Evolutionary conservation across 2,888 invertebrate genomes (phyloP).

Genomic region (Lutraria lutraria): DNA sequence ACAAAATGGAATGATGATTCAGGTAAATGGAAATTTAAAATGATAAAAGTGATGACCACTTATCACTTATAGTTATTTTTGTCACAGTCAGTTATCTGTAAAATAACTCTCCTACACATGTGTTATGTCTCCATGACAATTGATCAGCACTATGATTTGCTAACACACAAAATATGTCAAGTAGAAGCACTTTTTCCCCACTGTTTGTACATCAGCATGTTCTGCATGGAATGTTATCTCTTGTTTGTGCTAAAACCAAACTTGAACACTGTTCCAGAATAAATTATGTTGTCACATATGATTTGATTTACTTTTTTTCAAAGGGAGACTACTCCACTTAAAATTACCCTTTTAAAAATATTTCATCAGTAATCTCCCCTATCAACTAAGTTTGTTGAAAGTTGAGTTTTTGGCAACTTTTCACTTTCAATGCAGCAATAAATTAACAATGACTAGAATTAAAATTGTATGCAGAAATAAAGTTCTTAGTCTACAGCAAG

Average conservation of each 20-base stretch:
- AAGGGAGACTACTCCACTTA: slow-evolving; percentile 31
- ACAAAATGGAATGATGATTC: slow-evolving; percentile 27
- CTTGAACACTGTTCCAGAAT: slow-evolving; percentile 15
- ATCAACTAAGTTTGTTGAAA: background rate
- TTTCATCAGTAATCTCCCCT: slow-evolving; percentile 48
- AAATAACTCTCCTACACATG: background rate
- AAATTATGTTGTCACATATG: slow-evolving; percentile 1
- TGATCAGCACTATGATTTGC: background rate
- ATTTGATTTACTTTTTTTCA: background rate
- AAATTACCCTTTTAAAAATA: slow-evolving; percentile 18
- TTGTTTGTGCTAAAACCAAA: background rate
- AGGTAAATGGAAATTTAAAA: slow-evolving; percentile 9
- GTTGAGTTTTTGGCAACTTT: slow-evolving; percentile 11
- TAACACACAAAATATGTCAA: background rate
- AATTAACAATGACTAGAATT: slow-evolving; percentile 49
- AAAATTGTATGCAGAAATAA: slow-evolving; percentile 48
- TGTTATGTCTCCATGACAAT: background rate
- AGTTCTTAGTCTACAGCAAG: slow-evolving; percentile 35
- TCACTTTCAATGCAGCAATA: slow-evolving; percentile 55
- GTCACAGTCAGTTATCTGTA: slow-evolving; percentile 12
- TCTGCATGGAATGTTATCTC: slow-evolving; percentile 13
- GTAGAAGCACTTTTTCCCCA: slow-evolving; percentile 6
- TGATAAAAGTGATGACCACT: background rate
- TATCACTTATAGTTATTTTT: slow-evolving; percentile 10
- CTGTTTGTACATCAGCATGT: slow-evolving; percentile 1